phyloP scores from a whole-genome alignment of 2,797 vertebrate genomes.

The Diglossa cyanea region DNA sequence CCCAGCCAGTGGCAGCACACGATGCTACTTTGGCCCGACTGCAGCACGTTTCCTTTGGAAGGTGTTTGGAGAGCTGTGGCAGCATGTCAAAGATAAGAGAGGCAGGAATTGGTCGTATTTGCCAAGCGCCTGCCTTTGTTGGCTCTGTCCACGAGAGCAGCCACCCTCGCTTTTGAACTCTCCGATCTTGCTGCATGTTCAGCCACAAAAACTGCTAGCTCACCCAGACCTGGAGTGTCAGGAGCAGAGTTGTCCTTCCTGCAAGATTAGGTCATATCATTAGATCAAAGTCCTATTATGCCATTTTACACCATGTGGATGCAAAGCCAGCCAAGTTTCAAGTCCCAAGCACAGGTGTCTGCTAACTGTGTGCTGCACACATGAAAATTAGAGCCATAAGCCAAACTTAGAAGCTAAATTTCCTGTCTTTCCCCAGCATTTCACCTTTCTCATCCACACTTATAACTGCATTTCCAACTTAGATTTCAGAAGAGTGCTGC shows the following conservation, averaged over 20 bases:
- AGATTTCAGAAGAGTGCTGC: neutral
- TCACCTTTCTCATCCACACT: neutral
- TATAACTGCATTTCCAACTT: neutral
- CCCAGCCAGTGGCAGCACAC: constrained; percentile 10
- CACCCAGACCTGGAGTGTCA: neutral
- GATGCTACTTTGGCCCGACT: neutral
- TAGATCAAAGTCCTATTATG: constrained; percentile 37
- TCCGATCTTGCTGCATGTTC: neutral
- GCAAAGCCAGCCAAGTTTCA: constrained; percentile 23
- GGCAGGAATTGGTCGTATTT: constrained; percentile 34
- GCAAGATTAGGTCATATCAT: constrained; percentile 36
- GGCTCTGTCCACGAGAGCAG: neutral
- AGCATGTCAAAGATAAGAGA: constrained; percentile 52
- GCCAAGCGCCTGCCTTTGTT: constrained; percentile 29
- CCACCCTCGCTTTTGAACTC: constrained; percentile 31
- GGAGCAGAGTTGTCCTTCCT: constrained; percentile 23
- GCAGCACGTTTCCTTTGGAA: constrained; percentile 41
- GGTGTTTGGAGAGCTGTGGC: constrained; percentile 54
- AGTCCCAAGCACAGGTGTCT: neutral
- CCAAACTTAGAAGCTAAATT: neutral
- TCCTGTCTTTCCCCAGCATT: neutral
- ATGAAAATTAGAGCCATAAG: neutral
- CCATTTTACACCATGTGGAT: neutral
- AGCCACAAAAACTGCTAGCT: neutral
- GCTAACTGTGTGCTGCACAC: neutral